Evolutionary conservation across 2,888 invertebrate species (phyloP).

Genomic region (Maniola hyperantus): DNA sequence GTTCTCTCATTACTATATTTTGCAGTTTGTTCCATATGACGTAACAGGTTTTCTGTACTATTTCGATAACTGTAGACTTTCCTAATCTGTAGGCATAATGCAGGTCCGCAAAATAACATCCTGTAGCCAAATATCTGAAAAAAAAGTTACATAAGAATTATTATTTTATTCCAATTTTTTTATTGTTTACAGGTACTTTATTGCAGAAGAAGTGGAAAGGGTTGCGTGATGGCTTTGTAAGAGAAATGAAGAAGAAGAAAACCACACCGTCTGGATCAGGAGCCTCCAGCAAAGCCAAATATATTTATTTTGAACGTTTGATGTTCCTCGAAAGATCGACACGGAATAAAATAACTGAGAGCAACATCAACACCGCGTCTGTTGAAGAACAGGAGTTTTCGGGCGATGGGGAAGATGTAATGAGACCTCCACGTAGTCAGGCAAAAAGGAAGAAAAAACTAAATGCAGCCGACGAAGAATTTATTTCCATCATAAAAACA

Average conservation of each 20-base stretch:
- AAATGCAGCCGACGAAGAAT: conserved; percentile 38
- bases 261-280: conserved; percentile 36
- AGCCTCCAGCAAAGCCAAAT: conserved; percentile 27
- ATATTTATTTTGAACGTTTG: conserved; percentile 38
- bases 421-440: conserved; percentile 33
- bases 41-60: too few relatives aligned
- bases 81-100: conserved; percentile 15
- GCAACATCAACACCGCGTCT: conserved; percentile 32
- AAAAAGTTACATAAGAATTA: too few relatives aligned
- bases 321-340: conserved; percentile 34
- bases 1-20: too few relatives aligned
- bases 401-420: conserved; percentile 37
- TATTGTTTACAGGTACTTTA: conserved; percentile 30
- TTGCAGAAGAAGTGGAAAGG: conserved; percentile 38
- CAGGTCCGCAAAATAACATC: conserved; percentile 15
- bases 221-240: conserved; percentile 33
- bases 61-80: conserved; percentile 7
- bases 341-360: conserved; percentile 37
- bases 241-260: conserved; percentile 37
- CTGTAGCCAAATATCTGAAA: too few relatives aligned
- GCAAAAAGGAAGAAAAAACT: conserved; percentile 35
- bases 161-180: conserved; percentile 2
- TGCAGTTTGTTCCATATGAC: too few relatives aligned
- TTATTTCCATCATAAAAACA: conserved; percentile 36
- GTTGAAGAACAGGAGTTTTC: conserved; percentile 32